Conservation (phyloP, 1,140 invertebrate species). For the Caligus rogercresseyi region DNA sequence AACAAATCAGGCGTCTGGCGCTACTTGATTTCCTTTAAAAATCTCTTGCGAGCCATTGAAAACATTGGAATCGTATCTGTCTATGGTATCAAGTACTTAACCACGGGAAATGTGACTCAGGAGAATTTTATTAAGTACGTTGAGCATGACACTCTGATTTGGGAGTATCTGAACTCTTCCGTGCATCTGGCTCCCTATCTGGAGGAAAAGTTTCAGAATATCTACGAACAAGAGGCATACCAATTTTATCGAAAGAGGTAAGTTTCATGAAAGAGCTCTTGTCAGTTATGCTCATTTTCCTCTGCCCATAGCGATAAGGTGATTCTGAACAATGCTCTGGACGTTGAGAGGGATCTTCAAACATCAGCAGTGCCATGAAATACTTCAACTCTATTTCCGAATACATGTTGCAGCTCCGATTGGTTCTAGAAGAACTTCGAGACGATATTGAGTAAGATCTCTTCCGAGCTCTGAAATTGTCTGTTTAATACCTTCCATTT, state of each 20-base stretch:
- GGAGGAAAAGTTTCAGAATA: slow-evolving; percentile 1
- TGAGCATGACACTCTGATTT: slow-evolving; percentile 4
- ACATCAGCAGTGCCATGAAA: neutral
- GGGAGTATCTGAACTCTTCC: slow-evolving; percentile 8
- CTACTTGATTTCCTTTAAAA: neutral
- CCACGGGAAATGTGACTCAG: slow-evolving; percentile 4
- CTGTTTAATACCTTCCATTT: neutral
- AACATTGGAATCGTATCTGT: slow-evolving; percentile 4
- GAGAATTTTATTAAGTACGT: slow-evolving; percentile 5
- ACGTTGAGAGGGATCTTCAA: neutral
- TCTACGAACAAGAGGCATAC: slow-evolving; percentile 3
- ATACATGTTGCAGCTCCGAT: slow-evolving; percentile 4
- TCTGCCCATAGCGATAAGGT: neutral
- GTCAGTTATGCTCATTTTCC: neutral
- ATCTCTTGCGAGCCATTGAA: slow-evolving; percentile 7
- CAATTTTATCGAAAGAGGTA: slow-evolving; percentile 5
- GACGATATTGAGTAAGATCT: slow-evolving; percentile 6
- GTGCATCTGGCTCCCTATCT: slow-evolving; percentile 5
- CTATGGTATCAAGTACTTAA: slow-evolving; percentile 1
- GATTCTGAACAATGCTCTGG: slow-evolving; percentile 1
- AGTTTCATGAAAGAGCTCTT: neutral
- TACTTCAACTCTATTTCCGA: slow-evolving; percentile 7
- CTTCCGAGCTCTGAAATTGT: neutral
- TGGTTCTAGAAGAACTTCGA: neutral
- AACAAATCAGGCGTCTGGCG: slow-evolving; percentile 4